Percentiles rank a stretch among this genome's conserved stretches.
Evolutionary conservation across 1,140 invertebrate species (phyloP).

Genomic region (Nasonia giraulti): DNA sequence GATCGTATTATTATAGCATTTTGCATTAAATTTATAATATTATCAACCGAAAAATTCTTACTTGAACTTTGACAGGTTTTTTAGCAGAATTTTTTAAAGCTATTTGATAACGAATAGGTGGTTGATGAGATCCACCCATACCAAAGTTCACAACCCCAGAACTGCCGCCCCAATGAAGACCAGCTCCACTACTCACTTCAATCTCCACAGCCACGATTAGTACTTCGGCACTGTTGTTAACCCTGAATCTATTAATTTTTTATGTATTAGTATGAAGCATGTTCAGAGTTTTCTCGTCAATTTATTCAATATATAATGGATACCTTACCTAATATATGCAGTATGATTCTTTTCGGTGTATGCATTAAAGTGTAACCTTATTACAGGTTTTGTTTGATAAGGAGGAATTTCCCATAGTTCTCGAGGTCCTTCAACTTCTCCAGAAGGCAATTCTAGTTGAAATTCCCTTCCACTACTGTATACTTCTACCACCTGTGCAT

Average conservation of each 20-base stretch:
- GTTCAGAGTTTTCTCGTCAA: conserved; percentile 35
- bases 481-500: conserved; percentile 84
- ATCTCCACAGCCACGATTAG: conserved; percentile 91
- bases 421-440: conserved; percentile 84
- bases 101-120: conserved; percentile 79
- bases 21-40: neutral
- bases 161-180: conserved; percentile 82
- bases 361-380: conserved; percentile 89
- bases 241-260: conserved; percentile 78
- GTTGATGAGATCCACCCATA: conserved; percentile 81
- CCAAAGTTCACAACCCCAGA: conserved; percentile 90
- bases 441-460: conserved; percentile 90
- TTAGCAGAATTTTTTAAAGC: conserved; percentile 83
- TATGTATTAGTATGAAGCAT: neutral
- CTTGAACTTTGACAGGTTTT: conserved; percentile 82
- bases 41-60: conserved; percentile 67
- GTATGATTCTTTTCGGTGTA: conserved; percentile 85
- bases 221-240: conserved; percentile 81
- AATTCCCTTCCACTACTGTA: conserved; percentile 95
- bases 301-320: conserved; percentile 40
- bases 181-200: conserved; percentile 84
- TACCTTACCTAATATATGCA: conserved; percentile 82
- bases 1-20: neutral
- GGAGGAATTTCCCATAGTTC: conserved; percentile 93
- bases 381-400: conserved; percentile 90